A percentile compares a stretch with the other conserved stretches of the same genome.
Conservation (phyloP, 2,113 vertebrate genomes). For the Solenodon paradoxus region DNA sequence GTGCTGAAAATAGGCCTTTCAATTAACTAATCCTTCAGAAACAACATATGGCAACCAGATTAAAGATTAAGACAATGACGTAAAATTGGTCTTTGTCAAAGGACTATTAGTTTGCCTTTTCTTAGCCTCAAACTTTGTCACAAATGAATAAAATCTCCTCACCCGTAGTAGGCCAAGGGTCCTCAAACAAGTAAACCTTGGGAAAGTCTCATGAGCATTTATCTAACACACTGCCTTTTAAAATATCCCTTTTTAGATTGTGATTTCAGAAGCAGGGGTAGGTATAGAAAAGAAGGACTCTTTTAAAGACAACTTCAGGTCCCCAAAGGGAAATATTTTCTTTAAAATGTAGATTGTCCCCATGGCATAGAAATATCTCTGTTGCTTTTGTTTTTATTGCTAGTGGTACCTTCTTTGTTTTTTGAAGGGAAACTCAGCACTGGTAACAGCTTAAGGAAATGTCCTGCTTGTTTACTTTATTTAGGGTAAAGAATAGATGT, state of each 20-base stretch:
- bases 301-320: background rate
- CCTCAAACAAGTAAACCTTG: background rate
- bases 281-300: background rate
- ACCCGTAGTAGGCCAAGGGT: background rate
- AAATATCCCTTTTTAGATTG: background rate
- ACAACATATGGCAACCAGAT: slow-evolving; percentile 51
- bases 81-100: background rate
- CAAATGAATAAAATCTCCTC: background rate
- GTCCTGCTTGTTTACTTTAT: background rate
- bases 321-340: background rate
- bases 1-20: slow-evolving; percentile 37
- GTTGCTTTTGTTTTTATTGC: background rate
- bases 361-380: background rate
- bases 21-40: slow-evolving; percentile 50
- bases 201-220: background rate
- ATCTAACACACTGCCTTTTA: background rate
- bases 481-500: background rate
- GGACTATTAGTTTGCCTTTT: background rate
- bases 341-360: background rate
- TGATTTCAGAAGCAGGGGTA: background rate
- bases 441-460: background rate
- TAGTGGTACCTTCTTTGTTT: background rate
- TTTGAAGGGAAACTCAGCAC: background rate
- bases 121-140: background rate
- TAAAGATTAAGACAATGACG: slow-evolving; percentile 38